Percentiles rank a stretch among this genome's conserved stretches.
phyloP scores from a whole-genome alignment of 2,888 invertebrate genomes.

The Chymomyza fuscimana region DNA sequence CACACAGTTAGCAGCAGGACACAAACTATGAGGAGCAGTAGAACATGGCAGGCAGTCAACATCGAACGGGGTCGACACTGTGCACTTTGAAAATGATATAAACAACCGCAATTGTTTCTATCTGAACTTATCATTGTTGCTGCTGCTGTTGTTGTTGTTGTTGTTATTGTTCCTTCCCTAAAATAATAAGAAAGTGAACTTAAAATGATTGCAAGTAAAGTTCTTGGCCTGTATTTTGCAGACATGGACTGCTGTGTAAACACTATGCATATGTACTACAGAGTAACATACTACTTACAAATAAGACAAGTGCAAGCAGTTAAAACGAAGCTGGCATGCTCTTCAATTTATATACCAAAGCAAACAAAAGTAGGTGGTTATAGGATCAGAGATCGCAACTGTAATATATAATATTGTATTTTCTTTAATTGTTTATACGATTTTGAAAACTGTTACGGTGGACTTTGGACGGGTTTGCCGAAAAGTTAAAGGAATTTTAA shows the following conservation, averaged over 20 bases:
- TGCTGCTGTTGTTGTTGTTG: slow-evolving; percentile 20
- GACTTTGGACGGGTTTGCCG: too few relatives aligned
- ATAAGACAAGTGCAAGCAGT: background rate
- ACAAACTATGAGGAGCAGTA: slow-evolving; percentile 1
- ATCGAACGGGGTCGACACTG: slow-evolving; percentile 40
- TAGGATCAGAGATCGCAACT: too few relatives aligned
- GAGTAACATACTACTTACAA: background rate
- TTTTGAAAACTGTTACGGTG: too few relatives aligned
- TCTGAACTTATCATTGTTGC: slow-evolving; percentile 33
- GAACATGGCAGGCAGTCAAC: slow-evolving; percentile 32
- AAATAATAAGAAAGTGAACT: slow-evolving; percentile 71
- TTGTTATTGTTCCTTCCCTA: slow-evolving; percentile 42
- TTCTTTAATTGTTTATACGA: too few relatives aligned
- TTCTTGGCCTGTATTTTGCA: slow-evolving; percentile 68
- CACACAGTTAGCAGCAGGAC: slow-evolving; percentile 9
- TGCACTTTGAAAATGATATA: slow-evolving; percentile 65
- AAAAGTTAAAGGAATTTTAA: too few relatives aligned
- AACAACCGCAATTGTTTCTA: slow-evolving; percentile 58
- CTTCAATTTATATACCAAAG: too few relatives aligned
- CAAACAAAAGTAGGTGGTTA: too few relatives aligned
- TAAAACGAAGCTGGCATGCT: too few relatives aligned
- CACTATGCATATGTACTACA: background rate
- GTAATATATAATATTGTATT: too few relatives aligned
- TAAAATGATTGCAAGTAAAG: slow-evolving; percentile 70
- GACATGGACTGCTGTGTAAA: background rate